A percentile compares a stretch with the other conserved stretches of the same genome.
phyloP scores from a whole-genome alignment of 1,140 invertebrate species.

The Cydia strobilella region DNA sequence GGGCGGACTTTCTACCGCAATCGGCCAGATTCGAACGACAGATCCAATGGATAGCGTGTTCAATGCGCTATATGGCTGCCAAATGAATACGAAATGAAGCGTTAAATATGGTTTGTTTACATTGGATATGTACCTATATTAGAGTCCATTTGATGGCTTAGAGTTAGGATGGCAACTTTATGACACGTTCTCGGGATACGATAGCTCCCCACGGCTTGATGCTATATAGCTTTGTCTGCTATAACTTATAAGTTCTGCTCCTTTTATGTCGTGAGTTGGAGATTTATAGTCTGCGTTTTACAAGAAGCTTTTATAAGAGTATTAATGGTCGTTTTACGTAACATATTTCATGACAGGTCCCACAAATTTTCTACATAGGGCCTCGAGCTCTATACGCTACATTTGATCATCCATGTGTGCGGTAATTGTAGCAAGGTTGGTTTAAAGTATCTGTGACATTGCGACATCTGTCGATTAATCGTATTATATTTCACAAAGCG shows the following conservation, averaged over 20 bases:
- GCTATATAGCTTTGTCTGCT: constrained; percentile 5
- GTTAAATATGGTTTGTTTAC: constrained; percentile 30
- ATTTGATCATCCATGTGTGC: constrained; percentile 13
- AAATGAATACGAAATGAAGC: constrained; percentile 31
- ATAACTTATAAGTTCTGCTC: constrained; percentile 16
- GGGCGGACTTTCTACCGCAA: constrained; percentile 58
- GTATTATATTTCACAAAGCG: constrained; percentile 42
- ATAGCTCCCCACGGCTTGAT: background rate
- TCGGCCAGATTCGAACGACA: constrained; percentile 40
- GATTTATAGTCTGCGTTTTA: background rate
- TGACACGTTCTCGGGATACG: constrained; percentile 10
- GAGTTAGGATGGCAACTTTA: constrained; percentile 13
- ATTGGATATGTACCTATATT: constrained; percentile 13
- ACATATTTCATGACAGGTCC: background rate
- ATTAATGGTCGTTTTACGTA: constrained; percentile 10
- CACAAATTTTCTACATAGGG: background rate
- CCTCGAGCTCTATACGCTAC: background rate
- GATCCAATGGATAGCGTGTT: constrained; percentile 41
- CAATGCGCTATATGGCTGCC: constrained; percentile 8
- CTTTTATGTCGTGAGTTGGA: background rate
- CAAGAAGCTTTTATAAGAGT: constrained; percentile 16
- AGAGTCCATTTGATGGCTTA: background rate
- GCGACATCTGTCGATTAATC: constrained; percentile 42
- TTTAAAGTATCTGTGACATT: constrained; percentile 28
- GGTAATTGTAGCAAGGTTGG: constrained; percentile 36